Percentiles rank a stretch among this genome's conserved stretches.
Conservation (phyloP, 1,140 invertebrate species). For the Mycetomoellerius zeteki region DNA sequence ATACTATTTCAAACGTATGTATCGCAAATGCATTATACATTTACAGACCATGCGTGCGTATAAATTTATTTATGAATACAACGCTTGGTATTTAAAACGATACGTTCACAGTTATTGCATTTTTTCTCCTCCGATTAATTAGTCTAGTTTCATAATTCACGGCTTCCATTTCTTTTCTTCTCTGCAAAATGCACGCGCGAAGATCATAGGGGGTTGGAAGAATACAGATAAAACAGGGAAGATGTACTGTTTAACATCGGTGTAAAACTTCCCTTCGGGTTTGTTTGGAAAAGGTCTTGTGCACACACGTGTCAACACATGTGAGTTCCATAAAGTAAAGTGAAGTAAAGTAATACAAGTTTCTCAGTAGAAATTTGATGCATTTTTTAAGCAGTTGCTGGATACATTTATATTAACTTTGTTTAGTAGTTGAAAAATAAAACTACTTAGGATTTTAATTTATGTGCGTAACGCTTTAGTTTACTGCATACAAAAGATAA, state of each 20-base stretch:
- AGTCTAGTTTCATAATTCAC: slow-evolving; percentile 37
- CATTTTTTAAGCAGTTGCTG: no score
- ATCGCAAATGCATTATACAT: background rate
- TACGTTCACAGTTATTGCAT: background rate
- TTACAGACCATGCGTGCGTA: background rate
- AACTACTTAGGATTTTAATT: no score
- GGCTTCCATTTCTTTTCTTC: background rate
- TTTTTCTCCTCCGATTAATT: slow-evolving; percentile 35
- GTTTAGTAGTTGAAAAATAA: no score
- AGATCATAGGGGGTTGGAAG: background rate
- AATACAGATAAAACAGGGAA: background rate
- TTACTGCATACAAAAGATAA: no score
- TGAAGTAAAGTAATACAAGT: background rate
- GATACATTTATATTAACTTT: no score
- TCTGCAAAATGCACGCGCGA: background rate
- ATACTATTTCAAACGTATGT: background rate
- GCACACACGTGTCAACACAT: background rate
- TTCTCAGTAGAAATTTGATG: background rate
- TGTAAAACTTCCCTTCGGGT: slow-evolving; percentile 1
- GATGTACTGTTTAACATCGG: slow-evolving; percentile 9
- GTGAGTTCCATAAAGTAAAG: background rate
- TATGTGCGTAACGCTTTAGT: no score
- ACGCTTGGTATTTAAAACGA: background rate
- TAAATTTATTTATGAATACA: slow-evolving; percentile 27
- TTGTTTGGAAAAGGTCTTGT: background rate